phyloP scores from a whole-genome alignment of 2,113 vertebrate genomes.

The Cariama cristata region DNA sequence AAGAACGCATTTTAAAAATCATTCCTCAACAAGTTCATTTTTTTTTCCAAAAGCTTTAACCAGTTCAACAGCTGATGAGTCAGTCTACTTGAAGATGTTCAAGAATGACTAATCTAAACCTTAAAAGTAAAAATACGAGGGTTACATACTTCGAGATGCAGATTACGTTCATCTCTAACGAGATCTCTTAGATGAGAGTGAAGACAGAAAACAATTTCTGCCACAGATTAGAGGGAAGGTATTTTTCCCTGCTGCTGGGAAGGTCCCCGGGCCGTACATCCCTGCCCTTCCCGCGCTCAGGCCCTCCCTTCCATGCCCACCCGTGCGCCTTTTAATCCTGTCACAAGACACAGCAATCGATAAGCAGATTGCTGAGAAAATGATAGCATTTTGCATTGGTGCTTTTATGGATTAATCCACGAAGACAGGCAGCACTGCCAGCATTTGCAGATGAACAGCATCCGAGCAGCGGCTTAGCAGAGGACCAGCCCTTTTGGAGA shows the following conservation, averaged over 20 bases:
- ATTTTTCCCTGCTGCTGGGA: background rate
- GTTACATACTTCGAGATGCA: background rate
- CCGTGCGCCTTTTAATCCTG: fast-evolving
- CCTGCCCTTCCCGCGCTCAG: background rate
- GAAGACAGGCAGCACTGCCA: background rate
- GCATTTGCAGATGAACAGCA: background rate
- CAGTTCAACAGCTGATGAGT: constrained; percentile 1
- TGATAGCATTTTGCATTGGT: fast-evolving
- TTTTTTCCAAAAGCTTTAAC: background rate
- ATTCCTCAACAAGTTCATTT: background rate
- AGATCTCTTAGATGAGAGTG: background rate
- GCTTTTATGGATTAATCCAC: fast-evolving
- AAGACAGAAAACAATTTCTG: background rate
- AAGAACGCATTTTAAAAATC: background rate
- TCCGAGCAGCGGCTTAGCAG: background rate
- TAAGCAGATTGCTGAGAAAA: fast-evolving
- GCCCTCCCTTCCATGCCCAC: background rate
- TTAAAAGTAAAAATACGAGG: background rate
- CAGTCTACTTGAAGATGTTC: background rate
- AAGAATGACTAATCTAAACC: constrained; percentile 1
- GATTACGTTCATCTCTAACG: background rate
- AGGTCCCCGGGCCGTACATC: background rate
- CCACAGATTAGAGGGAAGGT: fast-evolving
- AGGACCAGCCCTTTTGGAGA: background rate
- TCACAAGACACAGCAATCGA: fast-evolving